Conservation (phyloP, 2,797 vertebrate genomes). For the Acanthornis magna region DNA sequence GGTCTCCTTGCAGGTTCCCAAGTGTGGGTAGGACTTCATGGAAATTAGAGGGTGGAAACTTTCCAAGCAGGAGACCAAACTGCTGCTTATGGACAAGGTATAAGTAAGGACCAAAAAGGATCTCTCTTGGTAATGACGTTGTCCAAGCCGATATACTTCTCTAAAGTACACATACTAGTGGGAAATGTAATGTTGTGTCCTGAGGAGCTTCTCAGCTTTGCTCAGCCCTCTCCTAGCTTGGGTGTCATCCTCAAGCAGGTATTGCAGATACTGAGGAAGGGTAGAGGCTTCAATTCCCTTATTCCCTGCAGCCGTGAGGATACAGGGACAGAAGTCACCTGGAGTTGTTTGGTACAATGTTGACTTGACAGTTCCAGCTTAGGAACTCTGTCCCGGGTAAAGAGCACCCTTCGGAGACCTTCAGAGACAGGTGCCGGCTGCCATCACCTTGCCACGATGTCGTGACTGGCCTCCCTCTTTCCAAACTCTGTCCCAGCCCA, state of each 20-base stretch:
- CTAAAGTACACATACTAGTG: background rate
- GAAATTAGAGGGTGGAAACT: background rate
- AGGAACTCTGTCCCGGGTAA: background rate
- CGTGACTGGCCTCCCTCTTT: background rate
- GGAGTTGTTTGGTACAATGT: background rate
- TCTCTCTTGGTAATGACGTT: background rate
- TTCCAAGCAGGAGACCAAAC: background rate
- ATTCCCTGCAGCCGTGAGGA: background rate
- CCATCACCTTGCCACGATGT: fast-evolving
- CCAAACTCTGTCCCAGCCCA: background rate
- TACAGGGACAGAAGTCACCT: background rate
- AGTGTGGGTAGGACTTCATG: background rate
- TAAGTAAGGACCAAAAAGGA: background rate
- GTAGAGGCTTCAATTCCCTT: background rate
- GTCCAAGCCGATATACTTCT: background rate
- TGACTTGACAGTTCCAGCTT: background rate
- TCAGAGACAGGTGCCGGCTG: background rate
- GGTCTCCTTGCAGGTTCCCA: background rate
- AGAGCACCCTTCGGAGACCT: background rate
- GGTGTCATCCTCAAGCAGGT: background rate
- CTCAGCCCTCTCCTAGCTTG: background rate
- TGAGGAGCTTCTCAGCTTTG: background rate
- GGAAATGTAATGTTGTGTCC: background rate
- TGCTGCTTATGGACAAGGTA: background rate
- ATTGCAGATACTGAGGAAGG: background rate